These are phyloP conservation scores for Ondatra zibethicus DNA, from an alignment of 2,113 vertebrate genomes.

Conservation along the genomic window DNA sequence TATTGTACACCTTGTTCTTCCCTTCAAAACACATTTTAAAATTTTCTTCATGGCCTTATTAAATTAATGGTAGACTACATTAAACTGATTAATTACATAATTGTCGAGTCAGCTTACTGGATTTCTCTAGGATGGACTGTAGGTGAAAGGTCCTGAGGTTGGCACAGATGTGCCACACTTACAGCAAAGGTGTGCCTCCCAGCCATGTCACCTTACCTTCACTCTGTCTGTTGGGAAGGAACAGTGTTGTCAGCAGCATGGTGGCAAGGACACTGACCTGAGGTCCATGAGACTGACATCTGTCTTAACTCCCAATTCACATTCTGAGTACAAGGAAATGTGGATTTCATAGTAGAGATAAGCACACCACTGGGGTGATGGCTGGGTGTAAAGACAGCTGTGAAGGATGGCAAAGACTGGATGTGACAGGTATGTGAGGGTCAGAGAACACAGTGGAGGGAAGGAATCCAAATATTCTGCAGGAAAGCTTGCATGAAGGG, in stretches of 20 bases:
- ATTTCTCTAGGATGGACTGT: background rate
- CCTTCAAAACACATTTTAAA: background rate
- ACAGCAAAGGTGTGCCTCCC: fast-evolving
- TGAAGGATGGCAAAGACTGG: fast-evolving
- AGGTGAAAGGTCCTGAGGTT: background rate
- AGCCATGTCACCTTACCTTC: fast-evolving
- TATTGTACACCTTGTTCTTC: background rate
- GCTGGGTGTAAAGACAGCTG: background rate
- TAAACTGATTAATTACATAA: background rate
- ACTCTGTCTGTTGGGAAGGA: background rate
- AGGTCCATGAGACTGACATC: background rate
- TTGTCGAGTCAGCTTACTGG: background rate
- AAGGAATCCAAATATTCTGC: background rate
- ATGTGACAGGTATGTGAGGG: fast-evolving
- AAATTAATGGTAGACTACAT: background rate
- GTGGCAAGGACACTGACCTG: too few relatives aligned
- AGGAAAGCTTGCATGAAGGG: fast-evolving
- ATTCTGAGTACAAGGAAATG: background rate
- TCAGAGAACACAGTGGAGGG: background rate
- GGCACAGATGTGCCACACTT: fast-evolving
- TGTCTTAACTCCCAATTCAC: background rate
- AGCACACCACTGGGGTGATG: background rate
- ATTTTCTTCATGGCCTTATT: background rate
- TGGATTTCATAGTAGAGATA: background rate
- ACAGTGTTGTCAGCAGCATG: fast-evolving